Conservation (phyloP, 92 coral and sea anemone genomes). For the Epizoanthus illoricatus region DNA sequence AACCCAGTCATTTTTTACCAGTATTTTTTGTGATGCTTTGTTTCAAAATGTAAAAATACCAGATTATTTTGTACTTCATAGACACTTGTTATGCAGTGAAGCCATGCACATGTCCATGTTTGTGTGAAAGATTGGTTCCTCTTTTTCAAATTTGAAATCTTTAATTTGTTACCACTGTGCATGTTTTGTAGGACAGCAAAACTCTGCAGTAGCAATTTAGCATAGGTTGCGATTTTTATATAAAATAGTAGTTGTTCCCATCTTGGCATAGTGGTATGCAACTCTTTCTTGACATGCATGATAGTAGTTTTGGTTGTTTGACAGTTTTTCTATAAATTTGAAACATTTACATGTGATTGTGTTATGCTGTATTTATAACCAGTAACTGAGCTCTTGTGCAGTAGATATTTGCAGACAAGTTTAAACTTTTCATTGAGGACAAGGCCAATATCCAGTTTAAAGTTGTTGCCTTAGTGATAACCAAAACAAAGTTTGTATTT, state of each 20-base stretch:
- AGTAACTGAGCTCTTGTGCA: background rate
- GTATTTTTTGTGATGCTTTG: too few species aligned
- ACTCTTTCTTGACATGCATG: background rate
- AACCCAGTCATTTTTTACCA: too few species aligned
- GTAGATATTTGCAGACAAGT: background rate
- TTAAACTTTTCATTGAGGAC: background rate
- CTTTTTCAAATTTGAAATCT: too few species aligned
- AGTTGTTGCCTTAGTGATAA: conserved; percentile 38
- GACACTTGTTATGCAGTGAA: too few species aligned
- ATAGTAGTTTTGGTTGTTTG: background rate
- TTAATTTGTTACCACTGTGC: too few species aligned
- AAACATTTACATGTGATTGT: background rate
- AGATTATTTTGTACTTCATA: too few species aligned
- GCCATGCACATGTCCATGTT: too few species aligned
- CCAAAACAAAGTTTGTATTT: background rate
- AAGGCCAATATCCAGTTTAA: background rate
- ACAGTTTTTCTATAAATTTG: background rate
- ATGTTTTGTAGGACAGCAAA: background rate
- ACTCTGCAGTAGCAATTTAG: background rate
- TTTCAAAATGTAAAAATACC: too few species aligned
- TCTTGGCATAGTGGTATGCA: background rate
- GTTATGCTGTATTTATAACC: background rate
- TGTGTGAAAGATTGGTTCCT: too few species aligned
- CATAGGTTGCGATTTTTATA: background rate
- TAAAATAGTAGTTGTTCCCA: background rate